Conservation (phyloP, 2,888 invertebrate species). For the Eupithecia dodoneata region DNA sequence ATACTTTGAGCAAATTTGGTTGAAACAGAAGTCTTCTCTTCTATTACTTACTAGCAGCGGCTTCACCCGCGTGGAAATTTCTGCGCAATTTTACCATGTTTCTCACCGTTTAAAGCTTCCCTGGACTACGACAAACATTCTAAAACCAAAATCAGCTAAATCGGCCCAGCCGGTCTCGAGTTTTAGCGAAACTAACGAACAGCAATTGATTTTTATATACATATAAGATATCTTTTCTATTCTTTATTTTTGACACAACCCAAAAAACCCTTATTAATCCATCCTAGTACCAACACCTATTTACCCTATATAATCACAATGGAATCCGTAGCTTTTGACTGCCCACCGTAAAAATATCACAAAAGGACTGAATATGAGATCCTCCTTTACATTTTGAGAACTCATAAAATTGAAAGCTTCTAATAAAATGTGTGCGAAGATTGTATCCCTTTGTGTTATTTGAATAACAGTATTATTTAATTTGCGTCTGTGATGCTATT, state of each 20-base stretch:
- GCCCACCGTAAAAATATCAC: slow-evolving; percentile 75
- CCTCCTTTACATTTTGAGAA: slow-evolving; percentile 70
- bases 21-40: not conserved
- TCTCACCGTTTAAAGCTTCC: too few relatives aligned
- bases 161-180: too few relatives aligned
- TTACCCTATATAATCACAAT: not conserved
- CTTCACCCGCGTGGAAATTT: too few relatives aligned
- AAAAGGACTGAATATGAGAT: slow-evolving; percentile 75
- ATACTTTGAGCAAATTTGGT: not conserved
- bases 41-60: too few relatives aligned
- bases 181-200: too few relatives aligned
- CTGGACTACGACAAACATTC: too few relatives aligned
- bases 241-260: not conserved
- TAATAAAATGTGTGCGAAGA: slow-evolving; percentile 73
- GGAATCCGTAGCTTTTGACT: slow-evolving; percentile 59
- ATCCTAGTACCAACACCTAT: not conserved
- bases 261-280: not conserved
- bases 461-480: slow-evolving; percentile 63
- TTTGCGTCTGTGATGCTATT: slow-evolving; percentile 51
- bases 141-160: too few relatives aligned
- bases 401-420: slow-evolving; percentile 72
- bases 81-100: too few relatives aligned
- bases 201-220: too few relatives aligned
- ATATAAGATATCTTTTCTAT: not conserved
- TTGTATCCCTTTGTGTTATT: slow-evolving; percentile 59